phyloP scores from a whole-genome alignment of 2,888 invertebrate species.

The Ochropleura plecta region DNA sequence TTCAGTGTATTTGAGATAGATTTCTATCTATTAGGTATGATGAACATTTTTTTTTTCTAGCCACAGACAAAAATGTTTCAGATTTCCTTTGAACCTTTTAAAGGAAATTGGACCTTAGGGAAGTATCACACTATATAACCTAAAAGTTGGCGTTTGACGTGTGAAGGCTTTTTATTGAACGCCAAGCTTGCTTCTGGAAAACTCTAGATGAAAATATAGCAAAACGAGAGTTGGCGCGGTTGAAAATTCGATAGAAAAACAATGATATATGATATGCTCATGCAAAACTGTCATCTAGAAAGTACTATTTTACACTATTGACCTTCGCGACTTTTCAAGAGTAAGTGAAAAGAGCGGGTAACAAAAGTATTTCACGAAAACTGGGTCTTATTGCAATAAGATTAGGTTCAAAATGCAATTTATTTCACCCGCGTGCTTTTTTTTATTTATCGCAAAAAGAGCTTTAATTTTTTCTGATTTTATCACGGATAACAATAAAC shows the following conservation, averaged over 20 bases:
- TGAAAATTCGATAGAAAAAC: background rate
- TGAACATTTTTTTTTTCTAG: constrained; percentile 11
- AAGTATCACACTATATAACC: background rate
- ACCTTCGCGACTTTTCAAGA: background rate
- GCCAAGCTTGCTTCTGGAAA: background rate
- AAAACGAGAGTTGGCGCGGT: background rate
- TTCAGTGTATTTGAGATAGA: constrained; percentile 8
- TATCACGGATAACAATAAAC: no score
- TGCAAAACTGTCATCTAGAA: background rate
- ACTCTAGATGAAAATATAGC: constrained; percentile 7
- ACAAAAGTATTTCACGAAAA: background rate
- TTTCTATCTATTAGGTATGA: background rate
- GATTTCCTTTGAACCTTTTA: constrained; percentile 15
- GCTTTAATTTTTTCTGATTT: no score
- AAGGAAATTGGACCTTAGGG: constrained; percentile 36
- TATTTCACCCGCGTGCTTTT: no score
- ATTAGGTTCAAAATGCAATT: no score
- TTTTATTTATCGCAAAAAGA: no score
- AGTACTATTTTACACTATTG: background rate
- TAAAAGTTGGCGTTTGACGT: background rate
- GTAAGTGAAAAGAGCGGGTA: background rate
- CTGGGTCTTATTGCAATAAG: no score
- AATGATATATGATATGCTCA: background rate
- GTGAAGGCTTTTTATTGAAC: constrained; percentile 7
- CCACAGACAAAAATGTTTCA: background rate